These are phyloP conservation scores for Anolis apletophallus DNA, from an alignment of 2,797 vertebrate species.

Conservation along the genomic window DNA sequence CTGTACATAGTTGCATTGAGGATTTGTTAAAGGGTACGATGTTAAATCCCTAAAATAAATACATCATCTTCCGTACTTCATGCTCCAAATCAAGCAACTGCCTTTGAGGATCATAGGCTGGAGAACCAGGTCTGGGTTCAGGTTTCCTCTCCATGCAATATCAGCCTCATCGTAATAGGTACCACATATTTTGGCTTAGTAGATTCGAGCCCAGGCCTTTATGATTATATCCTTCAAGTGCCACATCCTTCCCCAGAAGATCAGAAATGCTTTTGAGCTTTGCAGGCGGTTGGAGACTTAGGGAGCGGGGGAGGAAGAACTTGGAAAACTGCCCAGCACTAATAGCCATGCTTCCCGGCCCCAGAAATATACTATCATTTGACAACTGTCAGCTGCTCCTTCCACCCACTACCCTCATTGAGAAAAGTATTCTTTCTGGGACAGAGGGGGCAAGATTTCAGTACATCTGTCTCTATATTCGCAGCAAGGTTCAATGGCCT, in stretches of 20 bases:
- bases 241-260: not conserved
- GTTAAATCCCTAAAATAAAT: not conserved
- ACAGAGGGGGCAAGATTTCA: not conserved
- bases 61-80: not conserved
- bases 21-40: not conserved
- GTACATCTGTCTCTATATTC: conserved; percentile 2
- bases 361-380: conserved; percentile 3
- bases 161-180: not conserved
- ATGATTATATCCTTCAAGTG: not conserved
- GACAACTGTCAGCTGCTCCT: not conserved
- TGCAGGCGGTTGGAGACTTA: not conserved
- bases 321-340: conserved; percentile 6
- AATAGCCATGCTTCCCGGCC: not conserved
- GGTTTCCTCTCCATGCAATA: not conserved
- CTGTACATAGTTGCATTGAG: not conserved
- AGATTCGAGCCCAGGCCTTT: not conserved
- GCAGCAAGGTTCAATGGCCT: not conserved
- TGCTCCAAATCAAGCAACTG: not conserved
- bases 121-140: not conserved
- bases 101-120: not conserved
- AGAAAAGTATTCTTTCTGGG: not conserved
- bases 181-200: not conserved
- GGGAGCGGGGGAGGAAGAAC: not conserved
- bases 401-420: not conserved
- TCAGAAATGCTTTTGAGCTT: conserved; percentile 3